These are phyloP conservation scores for Habrosyne pyritoides DNA, from an alignment of 2,888 invertebrate genomes.

Conservation along the genomic window DNA sequence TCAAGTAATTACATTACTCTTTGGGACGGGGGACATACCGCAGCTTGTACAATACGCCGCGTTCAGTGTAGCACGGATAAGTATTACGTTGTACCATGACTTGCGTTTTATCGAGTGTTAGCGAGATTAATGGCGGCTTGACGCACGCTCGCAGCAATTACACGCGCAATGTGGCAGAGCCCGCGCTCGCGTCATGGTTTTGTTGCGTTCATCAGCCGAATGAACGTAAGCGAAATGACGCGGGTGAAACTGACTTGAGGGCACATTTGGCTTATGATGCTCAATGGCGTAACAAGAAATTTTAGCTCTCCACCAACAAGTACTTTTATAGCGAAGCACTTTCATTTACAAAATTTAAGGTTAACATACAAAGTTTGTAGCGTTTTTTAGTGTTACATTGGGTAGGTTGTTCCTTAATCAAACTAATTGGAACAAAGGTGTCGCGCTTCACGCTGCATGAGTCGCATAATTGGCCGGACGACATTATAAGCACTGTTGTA, in stretches of 20 bases:
- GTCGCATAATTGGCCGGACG: too few relatives aligned
- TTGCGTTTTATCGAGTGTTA: constrained; percentile 80
- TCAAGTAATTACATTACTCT: background rate
- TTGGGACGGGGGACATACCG: background rate
- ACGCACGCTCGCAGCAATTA: constrained; percentile 74
- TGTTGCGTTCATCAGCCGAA: constrained; percentile 55
- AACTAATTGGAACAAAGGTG: background rate
- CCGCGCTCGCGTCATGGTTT: constrained; percentile 53
- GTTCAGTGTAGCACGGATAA: constrained; percentile 36
- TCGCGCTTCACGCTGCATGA: background rate
- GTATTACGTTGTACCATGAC: constrained; percentile 74
- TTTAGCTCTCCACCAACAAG: constrained; percentile 4
- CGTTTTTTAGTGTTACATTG: too few relatives aligned
- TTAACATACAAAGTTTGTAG: too few relatives aligned
- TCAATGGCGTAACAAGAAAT: constrained; percentile 19
- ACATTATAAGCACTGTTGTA: background rate
- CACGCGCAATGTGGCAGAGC: constrained; percentile 75
- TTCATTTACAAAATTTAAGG: too few relatives aligned
- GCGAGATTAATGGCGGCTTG: constrained; percentile 78
- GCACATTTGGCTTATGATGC: constrained; percentile 29
- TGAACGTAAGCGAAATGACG: constrained; percentile 41
- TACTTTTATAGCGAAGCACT: constrained; percentile 1
- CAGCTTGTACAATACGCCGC: background rate
- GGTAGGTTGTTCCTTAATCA: background rate
- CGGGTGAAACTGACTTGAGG: constrained; percentile 14